Conservation (phyloP, 2,113 vertebrate species). For the Taurulus bubalis region DNA sequence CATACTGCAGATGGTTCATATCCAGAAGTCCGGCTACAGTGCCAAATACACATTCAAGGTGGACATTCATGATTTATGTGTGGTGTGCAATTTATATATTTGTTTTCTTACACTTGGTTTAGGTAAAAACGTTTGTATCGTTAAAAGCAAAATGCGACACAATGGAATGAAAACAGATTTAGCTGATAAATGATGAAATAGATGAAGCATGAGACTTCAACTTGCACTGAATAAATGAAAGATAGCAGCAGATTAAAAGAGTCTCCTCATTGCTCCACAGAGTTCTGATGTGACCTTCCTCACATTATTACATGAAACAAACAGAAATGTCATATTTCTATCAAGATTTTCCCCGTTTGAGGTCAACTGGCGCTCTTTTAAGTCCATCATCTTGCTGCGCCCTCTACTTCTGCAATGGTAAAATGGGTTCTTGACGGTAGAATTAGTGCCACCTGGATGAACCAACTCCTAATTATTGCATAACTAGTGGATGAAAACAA, state of each 20-base stretch:
- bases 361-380: background rate
- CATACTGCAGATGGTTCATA: constrained; percentile 90
- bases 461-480: background rate
- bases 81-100: background rate
- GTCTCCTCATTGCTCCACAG: too few relatives aligned
- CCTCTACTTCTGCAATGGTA: background rate
- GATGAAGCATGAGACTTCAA: too few relatives aligned
- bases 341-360: background rate
- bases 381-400: background rate
- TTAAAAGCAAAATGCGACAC: too few relatives aligned
- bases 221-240: too few relatives aligned
- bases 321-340: too few relatives aligned
- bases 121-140: too few relatives aligned
- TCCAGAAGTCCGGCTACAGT: constrained; percentile 91
- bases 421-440: background rate
- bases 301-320: too few relatives aligned
- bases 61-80: background rate
- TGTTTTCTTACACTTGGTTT: too few relatives aligned
- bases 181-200: too few relatives aligned
- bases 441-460: background rate
- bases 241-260: too few relatives aligned
- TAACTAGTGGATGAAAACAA: background rate
- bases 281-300: too few relatives aligned
- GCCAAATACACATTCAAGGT: constrained; percentile 95
- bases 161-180: too few relatives aligned